Percentiles rank a stretch among this genome's conserved stretches.
These are phyloP conservation scores for Xenotilapia longispinis DNA, from an alignment of 2,113 vertebrate species.

Conservation along the genomic window DNA sequence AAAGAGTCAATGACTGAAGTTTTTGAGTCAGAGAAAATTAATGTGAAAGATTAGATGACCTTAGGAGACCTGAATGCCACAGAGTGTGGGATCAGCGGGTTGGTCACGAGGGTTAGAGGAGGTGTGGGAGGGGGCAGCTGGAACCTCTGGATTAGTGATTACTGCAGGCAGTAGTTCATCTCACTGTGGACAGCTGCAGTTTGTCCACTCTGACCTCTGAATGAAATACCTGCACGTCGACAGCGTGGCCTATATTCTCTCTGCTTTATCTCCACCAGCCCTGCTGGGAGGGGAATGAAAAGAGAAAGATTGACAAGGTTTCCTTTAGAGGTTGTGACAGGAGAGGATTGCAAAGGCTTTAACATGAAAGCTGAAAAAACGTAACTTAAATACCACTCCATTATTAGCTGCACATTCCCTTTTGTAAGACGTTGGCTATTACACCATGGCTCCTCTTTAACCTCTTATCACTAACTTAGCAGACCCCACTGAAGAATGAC, in stretches of 20 bases:
- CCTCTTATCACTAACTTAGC: conserved; percentile 45
- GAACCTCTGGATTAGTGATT: conserved; percentile 2
- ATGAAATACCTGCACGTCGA: conserved; percentile 34
- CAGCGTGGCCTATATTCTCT: not conserved
- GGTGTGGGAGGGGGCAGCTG: not conserved
- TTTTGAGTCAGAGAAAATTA: not conserved
- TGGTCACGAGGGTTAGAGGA: not conserved
- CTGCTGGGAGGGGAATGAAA: conserved; percentile 35
- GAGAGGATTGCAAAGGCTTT: not conserved
- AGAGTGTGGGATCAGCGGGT: not conserved
- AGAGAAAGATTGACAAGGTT: not conserved
- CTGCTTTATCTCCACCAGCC: conserved; percentile 31
- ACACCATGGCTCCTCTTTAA: not conserved
- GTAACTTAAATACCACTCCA: not conserved
- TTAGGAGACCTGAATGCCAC: not conserved
- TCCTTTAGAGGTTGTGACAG: conserved; percentile 3
- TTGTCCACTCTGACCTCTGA: conserved; percentile 35
- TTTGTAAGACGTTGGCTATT: not conserved
- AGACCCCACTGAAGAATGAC: conserved; percentile 2
- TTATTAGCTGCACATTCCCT: not conserved
- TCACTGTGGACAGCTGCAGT: conserved; percentile 30
- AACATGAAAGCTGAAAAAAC: conserved; percentile 9
- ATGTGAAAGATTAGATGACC: not conserved
- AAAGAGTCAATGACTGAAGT: not conserved
- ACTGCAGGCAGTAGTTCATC: conserved; percentile 12